Evolutionary conservation across 2,113 vertebrate genomes (phyloP), one percentile per base, ranked within the genome.

Genomic region (Microtus oregoni): DNA sequence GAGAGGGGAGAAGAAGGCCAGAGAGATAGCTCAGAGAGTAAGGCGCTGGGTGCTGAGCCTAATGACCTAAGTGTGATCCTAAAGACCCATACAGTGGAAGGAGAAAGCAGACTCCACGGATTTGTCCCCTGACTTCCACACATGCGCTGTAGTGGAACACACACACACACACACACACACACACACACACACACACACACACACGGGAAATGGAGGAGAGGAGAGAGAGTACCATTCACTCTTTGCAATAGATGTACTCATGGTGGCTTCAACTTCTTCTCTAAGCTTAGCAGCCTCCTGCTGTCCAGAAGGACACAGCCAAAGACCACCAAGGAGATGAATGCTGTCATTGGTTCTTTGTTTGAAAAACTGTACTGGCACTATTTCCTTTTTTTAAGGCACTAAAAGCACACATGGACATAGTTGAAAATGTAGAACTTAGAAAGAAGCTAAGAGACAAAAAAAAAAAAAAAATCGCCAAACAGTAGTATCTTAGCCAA

Each of bases 351-450:
- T 70, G 17, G 7, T 32, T 95, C 63, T 86, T 88, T 44, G 41
- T 70, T 78, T 70, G 20, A 75, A 61, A 82, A 81, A 82, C 30
- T 38, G 0, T 38, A 50, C n/a, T 44, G 38, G 13, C 73, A 78
- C 68, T 28, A 41, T 65, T 68, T 32, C n/a, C 19, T 35, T 17
- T 72, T 72, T 92, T 83, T 93, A 81, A n/a, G 50, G 15, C 76
- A 93, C 55, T 95, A 75, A 92, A 92, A 92, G 67, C 89, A 93
- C 28, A 89, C 17, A 91, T 44, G 22, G 17, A 24, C 7, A 20
- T 41, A 14, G 52, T 52, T 67, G 65, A 90, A 92, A 94, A 90
- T 17, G 44, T 85, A 47, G 44, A 90, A 88, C 90, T 79, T 76
- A 88, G 86, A 92, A 78, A 95, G 38, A 79, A 22, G 20, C 75